phyloP scores from a whole-genome alignment of 2,888 invertebrate species.

The Drosophila macrospina region DNA sequence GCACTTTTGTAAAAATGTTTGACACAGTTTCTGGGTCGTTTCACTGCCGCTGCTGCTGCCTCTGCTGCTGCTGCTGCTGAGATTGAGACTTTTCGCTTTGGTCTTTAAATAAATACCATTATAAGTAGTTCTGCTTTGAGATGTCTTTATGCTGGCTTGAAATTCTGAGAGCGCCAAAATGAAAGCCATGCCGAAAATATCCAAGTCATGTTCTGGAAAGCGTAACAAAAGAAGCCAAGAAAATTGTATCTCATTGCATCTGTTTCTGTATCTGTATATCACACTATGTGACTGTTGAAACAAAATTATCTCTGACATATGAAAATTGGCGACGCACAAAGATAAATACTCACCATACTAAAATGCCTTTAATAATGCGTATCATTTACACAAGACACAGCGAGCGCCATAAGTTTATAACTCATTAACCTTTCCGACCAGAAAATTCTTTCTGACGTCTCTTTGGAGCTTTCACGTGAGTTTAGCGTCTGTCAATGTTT shows the following conservation, averaged over 20 bases:
- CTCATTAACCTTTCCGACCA: conserved; percentile 70
- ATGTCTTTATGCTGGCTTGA: conserved; percentile 60
- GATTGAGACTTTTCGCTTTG: conserved; percentile 62
- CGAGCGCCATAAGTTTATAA: conserved; percentile 69
- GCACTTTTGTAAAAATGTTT: conserved; percentile 75
- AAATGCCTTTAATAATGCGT: conserved; percentile 73
- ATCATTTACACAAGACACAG: conserved; percentile 63
- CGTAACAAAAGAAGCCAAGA: conserved; percentile 67
- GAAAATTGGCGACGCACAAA: conserved; percentile 43
- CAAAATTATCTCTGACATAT: conserved; percentile 61
- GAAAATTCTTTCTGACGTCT: conserved; percentile 29
- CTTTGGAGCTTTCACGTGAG: conserved; percentile 4
- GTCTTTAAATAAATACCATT: conserved; percentile 74
- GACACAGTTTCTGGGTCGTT: conserved; percentile 73
- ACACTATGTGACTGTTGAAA: conserved; percentile 21
- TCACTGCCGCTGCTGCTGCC: conserved; percentile 32
- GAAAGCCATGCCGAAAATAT: conserved; percentile 67
- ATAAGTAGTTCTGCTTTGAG: conserved; percentile 46
- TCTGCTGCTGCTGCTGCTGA: conserved; percentile 28
- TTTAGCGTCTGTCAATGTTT: conserved; percentile 28
- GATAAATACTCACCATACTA: conserved; percentile 25
- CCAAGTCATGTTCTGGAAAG: conserved; percentile 77
- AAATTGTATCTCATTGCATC: conserved; percentile 53
- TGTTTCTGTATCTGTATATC: conserved; percentile 26
- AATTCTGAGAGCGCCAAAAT: conserved; percentile 55